A percentile compares a stretch with the other conserved stretches of the same genome.
Conservation (phyloP, 2,797 vertebrate genomes). For the Valencia hispanica region DNA sequence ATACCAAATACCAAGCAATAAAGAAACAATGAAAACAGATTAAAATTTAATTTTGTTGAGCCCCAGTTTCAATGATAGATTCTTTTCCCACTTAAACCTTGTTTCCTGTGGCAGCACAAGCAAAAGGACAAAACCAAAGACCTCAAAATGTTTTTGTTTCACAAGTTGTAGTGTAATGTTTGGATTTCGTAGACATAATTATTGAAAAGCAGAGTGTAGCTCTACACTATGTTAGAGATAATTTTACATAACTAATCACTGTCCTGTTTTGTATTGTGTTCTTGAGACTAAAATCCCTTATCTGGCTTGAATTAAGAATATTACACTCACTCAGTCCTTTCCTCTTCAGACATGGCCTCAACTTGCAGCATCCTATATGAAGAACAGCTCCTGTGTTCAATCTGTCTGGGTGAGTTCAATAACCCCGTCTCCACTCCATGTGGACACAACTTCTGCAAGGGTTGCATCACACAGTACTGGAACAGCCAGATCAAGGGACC, state of each 20-base stretch:
- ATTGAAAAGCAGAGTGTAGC: not conserved
- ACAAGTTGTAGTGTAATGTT: not conserved
- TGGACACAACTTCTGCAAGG: slow-evolving; percentile 2
- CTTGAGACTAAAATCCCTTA: not conserved
- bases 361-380: slow-evolving; percentile 17
- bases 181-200: not conserved
- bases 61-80: not conserved
- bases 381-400: slow-evolving; percentile 46
- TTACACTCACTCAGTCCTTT: slow-evolving; percentile 1
- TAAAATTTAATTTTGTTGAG: not conserved
- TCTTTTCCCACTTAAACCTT: not conserved
- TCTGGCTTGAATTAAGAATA: not conserved
- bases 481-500: not conserved
- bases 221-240: not conserved
- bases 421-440: not conserved
- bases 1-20: not conserved
- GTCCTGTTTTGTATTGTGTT: not conserved
- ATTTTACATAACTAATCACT: too few relatives aligned
- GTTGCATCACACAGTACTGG: not conserved
- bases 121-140: too few relatives aligned
- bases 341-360: slow-evolving; percentile 53
- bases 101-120: too few relatives aligned
- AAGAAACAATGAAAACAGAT: not conserved
- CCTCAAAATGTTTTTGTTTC: not conserved
- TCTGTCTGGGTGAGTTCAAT: slow-evolving; percentile 46